Evolutionary conservation across 2,797 vertebrate genomes (phyloP).

Genomic region (Numenius phaeopus): DNA sequence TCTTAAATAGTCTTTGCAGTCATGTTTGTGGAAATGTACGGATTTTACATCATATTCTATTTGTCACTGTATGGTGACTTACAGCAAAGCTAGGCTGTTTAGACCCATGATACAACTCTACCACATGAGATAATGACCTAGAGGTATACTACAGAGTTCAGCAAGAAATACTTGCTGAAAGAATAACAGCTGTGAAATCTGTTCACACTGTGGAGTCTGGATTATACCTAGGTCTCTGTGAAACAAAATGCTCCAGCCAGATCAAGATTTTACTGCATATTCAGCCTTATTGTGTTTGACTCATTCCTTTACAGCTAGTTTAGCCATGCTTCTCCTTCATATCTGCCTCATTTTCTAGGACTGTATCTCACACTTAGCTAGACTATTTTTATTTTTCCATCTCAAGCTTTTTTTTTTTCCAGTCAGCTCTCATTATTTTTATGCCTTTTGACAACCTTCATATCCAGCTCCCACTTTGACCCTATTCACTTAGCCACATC

Average conservation of each 20-base stretch:
- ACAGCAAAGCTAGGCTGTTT: background rate
- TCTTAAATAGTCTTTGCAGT: background rate
- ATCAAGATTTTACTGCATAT: background rate
- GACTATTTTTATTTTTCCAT: slow-evolving; percentile 9
- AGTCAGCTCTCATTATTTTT: background rate
- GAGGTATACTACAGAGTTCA: background rate
- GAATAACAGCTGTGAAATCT: background rate
- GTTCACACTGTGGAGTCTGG: background rate
- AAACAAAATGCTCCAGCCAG: background rate
- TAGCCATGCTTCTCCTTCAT: background rate
- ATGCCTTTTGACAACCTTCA: background rate
- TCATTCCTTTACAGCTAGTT: background rate
- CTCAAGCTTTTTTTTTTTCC: background rate
- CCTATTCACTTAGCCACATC: background rate
- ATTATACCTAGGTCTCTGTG: background rate
- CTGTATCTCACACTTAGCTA: background rate
- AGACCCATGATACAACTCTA: background rate
- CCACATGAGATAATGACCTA: background rate
- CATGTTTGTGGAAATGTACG: background rate
- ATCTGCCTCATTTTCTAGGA: background rate
- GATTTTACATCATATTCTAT: background rate
- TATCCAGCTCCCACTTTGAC: background rate
- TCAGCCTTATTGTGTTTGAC: background rate
- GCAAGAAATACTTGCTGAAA: background rate
- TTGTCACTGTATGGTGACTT: background rate